Percentiles rank a stretch among this genome's conserved stretches.
These are phyloP conservation scores for Globia sparganii DNA, from an alignment of 2,888 invertebrate species.

Conservation along the genomic window DNA sequence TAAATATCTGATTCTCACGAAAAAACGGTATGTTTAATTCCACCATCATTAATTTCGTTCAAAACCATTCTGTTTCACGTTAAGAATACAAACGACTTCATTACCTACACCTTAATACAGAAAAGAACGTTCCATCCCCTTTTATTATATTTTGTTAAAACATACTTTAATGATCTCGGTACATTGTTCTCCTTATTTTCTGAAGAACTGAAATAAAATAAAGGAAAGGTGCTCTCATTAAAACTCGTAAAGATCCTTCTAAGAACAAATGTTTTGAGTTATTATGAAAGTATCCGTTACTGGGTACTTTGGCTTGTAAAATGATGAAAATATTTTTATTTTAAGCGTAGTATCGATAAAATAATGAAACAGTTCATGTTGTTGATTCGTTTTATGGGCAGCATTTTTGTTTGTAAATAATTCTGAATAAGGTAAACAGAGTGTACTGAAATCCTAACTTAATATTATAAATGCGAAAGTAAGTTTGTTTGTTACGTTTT, in stretches of 20 bases:
- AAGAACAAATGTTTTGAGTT: slow-evolving; percentile 28
- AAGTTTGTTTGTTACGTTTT: too few species aligned
- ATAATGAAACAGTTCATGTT: background rate
- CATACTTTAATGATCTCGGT: slow-evolving; percentile 58
- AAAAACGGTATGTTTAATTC: background rate
- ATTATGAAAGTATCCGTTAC: slow-evolving; percentile 26
- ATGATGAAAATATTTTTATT: slow-evolving; percentile 15
- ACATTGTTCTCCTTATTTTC: slow-evolving; percentile 44
- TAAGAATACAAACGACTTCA: slow-evolving; percentile 41
- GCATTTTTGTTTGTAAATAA: background rate
- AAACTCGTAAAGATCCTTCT: slow-evolving; percentile 55
- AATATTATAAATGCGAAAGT: too few species aligned
- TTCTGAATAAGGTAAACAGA: background rate
- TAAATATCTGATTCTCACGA: background rate
- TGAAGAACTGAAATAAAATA: slow-evolving; percentile 58
- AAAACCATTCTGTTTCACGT: slow-evolving; percentile 6
- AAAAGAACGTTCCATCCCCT: slow-evolving; percentile 29
- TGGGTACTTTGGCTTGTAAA: slow-evolving; percentile 10
- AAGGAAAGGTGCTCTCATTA: slow-evolving; percentile 46
- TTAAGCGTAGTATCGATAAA: background rate
- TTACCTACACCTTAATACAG: slow-evolving; percentile 29
- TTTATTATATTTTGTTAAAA: slow-evolving; percentile 59
- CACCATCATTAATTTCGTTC: slow-evolving; percentile 10
- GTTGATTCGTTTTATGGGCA: background rate
- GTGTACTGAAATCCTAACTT: background rate